Base-by-base conservation (phyloP, 2,113 vertebrate genomes). In the Catharus bicknelli region DNA sequence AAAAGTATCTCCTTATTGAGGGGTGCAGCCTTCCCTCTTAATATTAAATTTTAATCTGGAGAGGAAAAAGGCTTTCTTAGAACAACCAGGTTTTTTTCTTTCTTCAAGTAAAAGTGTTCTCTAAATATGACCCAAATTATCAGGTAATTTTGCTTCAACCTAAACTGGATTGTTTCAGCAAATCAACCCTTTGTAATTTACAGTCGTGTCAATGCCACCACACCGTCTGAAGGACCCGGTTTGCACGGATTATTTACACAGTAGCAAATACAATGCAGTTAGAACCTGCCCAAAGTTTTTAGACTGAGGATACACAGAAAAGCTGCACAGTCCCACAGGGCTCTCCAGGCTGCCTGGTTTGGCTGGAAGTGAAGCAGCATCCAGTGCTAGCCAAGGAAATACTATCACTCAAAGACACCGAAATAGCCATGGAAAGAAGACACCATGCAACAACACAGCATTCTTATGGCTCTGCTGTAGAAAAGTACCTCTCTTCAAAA, bases 181-280 rank as follows among this genome's bases (percentile, higher is more conserved):
- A 75, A 69, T 23, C 25, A 64, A 42, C 16, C 13, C n/a, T 42
- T 45, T 16, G n/a, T 21, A 17, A 38, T 82, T 34, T 78, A 19
- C 36, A 26, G 25, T n/a, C 53, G 57, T 26, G 45, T 72, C 57
- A 53, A 61, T 16, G 36, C 21, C 53, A 22, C 30, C 20, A 14
- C 1, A 2, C 11, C 7, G 1, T 29, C 30, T 25, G 51, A 82
- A 72, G 40, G 25, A 47, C 8, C 1, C 0, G 1, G 64, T 27
- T 51, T 80, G 51, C 47, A 58, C 10, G 0, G 45, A 64, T 11
- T 45, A 51, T 7, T 77, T 36, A 63, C 19, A 61, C 16, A 73
- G 75, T 26, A 87, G 51, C 58, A 67, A 85, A 83, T 20, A 69
- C 32, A 74, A 5, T 6, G 20, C 2, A 5, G 40, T 64, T 29